These are phyloP conservation scores for Amphipyra tragopoginis DNA, from an alignment of 2,888 invertebrate species.

Conservation along the genomic window DNA sequence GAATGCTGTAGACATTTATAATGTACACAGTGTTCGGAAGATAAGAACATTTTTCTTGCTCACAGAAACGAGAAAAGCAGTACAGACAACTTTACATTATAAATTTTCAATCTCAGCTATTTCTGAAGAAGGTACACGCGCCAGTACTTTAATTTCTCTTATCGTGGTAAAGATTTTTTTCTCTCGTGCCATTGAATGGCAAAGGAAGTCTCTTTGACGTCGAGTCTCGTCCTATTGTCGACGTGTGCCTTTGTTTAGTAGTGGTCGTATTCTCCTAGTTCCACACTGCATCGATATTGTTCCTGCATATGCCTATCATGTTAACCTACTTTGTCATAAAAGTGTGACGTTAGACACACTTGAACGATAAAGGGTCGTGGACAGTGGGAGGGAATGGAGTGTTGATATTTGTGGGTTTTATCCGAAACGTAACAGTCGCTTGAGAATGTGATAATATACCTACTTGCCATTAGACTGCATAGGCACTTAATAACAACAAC, in stretches of 20 bases:
- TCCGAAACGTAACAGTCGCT: not conserved
- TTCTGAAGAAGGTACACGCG: conserved; percentile 1
- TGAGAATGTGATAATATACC: too few relatives aligned
- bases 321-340: conserved; percentile 74
- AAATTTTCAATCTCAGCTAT: conserved; percentile 12
- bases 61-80: conserved; percentile 1
- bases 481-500: too few relatives aligned
- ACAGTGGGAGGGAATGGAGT: conserved; percentile 3
- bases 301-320: conserved; percentile 67
- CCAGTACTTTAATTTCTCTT: conserved; percentile 26
- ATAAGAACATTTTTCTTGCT: conserved; percentile 14
- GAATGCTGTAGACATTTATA: conserved; percentile 11
- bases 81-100: conserved; percentile 9
- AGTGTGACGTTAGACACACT: conserved; percentile 52
- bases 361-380: conserved; percentile 8
- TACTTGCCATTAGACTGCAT: too few relatives aligned
- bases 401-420: conserved; percentile 12
- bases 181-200: conserved; percentile 48
- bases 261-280: conserved; percentile 43
- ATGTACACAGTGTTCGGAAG: not conserved
- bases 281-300: conserved; percentile 62
- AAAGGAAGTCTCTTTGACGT: conserved; percentile 65
- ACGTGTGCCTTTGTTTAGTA: conserved; percentile 63
- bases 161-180: conserved; percentile 33
- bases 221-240: conserved; percentile 64